phyloP scores from a whole-genome alignment of 1,140 invertebrate species.

The Halictus rubicundus region DNA sequence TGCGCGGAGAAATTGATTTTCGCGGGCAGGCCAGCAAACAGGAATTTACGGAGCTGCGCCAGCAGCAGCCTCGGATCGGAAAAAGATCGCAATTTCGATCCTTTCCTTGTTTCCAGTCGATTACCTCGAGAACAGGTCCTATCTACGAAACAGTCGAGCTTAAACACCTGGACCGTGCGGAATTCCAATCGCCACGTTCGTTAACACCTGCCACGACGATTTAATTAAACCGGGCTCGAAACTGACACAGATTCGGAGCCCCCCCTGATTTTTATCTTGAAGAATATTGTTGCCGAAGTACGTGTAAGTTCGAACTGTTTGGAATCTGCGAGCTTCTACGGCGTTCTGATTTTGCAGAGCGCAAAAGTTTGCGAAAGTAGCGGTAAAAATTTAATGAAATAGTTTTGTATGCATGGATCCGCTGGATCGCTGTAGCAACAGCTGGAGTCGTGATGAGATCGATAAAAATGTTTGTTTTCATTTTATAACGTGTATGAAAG shows the following conservation, averaged over 20 bases:
- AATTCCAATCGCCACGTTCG: constrained; percentile 6
- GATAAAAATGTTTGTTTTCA: too few relatives aligned
- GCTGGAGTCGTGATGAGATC: too few relatives aligned
- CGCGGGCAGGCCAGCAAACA: neutral
- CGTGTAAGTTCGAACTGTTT: too few relatives aligned
- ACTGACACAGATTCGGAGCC: neutral
- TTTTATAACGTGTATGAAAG: too few relatives aligned
- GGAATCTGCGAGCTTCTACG: too few relatives aligned
- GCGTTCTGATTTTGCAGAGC: too few relatives aligned
- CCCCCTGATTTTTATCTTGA: too few relatives aligned
- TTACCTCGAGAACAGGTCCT: neutral
- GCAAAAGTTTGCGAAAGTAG: too few relatives aligned
- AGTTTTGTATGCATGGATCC: too few relatives aligned
- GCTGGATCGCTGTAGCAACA: too few relatives aligned
- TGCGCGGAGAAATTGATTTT: constrained; percentile 24
- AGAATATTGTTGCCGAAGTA: too few relatives aligned
- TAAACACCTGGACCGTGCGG: neutral
- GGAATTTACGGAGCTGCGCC: neutral
- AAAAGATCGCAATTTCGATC: constrained; percentile 24
- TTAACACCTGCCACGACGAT: neutral
- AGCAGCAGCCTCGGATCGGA: neutral
- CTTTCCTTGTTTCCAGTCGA: constrained; percentile 2
- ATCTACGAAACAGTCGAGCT: neutral
- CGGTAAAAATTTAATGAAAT: too few relatives aligned
- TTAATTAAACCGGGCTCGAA: neutral